Conservation (phyloP, 2,113 vertebrate species). For the Rostratula benghalensis region DNA sequence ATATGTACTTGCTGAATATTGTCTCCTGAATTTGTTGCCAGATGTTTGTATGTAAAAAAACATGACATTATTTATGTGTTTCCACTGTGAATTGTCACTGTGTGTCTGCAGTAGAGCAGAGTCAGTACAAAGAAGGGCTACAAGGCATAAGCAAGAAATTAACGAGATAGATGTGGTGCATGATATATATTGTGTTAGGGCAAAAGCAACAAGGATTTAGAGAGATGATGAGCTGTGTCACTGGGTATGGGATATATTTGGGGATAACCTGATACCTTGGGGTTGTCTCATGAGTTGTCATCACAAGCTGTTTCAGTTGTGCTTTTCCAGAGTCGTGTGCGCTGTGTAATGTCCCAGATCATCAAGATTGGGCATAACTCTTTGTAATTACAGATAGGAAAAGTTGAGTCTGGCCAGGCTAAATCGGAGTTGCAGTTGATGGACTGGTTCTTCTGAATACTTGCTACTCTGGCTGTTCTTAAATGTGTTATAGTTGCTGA, state of each 20-base stretch:
- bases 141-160: not conserved
- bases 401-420: not conserved
- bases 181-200: not conserved
- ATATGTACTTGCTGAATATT: not conserved
- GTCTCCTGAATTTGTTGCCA: not conserved
- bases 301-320: not conserved
- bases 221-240: not conserved
- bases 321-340: not conserved
- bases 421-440: not conserved
- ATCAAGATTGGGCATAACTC: not conserved
- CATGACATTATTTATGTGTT: not conserved
- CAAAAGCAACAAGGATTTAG: not conserved
- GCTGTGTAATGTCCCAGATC: not conserved
- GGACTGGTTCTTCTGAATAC: not conserved
- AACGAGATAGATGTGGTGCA: not conserved
- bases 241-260: not conserved
- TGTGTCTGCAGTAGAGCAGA: not conserved
- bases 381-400: not conserved
- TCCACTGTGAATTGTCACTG: not conserved
- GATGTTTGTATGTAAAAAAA: not conserved
- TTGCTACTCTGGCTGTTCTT: not conserved
- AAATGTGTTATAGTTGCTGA: fast-evolving
- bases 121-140: not conserved
- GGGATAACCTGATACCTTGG: not conserved
- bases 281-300: not conserved